phyloP scores from a whole-genome alignment of 2,888 invertebrate species.

The Ceratothoa steindachneri region DNA sequence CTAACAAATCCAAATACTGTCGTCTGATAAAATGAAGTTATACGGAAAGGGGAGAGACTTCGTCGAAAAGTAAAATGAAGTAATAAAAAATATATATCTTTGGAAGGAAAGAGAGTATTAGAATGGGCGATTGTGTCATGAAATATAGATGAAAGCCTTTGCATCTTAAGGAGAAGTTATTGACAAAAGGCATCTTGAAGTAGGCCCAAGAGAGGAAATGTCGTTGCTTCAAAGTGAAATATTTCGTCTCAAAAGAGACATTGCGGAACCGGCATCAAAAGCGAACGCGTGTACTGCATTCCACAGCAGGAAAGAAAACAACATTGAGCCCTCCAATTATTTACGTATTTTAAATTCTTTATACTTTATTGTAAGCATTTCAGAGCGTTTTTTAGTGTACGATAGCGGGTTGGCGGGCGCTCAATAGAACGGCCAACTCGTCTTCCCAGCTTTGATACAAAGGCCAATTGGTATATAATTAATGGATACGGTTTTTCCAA shows the following conservation, averaged over 20 bases:
- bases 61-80: not conserved
- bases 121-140: slow-evolving; percentile 5
- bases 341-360: not conserved
- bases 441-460: too few species aligned
- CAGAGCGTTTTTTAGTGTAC: too few species aligned
- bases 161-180: slow-evolving; percentile 10
- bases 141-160: slow-evolving; percentile 5
- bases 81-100: not conserved
- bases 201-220: not conserved
- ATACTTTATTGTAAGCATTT: not conserved
- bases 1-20: slow-evolving; percentile 2
- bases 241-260: not conserved
- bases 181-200: not conserved
- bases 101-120: slow-evolving; percentile 1
- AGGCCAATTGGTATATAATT: too few species aligned
- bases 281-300: not conserved
- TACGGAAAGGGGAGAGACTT: not conserved
- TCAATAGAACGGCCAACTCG: too few species aligned
- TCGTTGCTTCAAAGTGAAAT: not conserved
- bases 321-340: not conserved
- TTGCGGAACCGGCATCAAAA: not conserved
- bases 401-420: too few species aligned
- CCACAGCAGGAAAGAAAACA: not conserved
- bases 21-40: slow-evolving; percentile 6
- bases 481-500: too few species aligned